Percentiles rank a stretch among this genome's conserved stretches.
These are phyloP conservation scores for Tipula vernalis DNA, from an alignment of 2,888 invertebrate species.

Conservation along the genomic window DNA sequence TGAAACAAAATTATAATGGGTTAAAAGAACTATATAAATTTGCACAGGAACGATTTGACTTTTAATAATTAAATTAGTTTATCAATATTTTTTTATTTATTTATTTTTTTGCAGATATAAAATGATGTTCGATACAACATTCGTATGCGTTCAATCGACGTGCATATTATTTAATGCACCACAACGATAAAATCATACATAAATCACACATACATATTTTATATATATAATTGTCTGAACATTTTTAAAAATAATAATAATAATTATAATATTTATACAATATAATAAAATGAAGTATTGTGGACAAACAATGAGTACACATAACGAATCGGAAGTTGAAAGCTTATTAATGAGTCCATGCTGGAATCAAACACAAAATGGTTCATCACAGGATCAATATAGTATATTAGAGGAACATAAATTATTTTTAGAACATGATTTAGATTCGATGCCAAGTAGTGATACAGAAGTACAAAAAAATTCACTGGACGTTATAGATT, in stretches of 20 bases:
- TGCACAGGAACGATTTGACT: too few species aligned
- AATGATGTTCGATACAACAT: not conserved
- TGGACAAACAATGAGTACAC: constrained; percentile 35
- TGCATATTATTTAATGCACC: not conserved
- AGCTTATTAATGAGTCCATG: constrained; percentile 59
- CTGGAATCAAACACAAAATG: constrained; percentile 46
- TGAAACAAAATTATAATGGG: too few species aligned
- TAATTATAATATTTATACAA: not conserved
- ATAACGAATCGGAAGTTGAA: constrained; percentile 47
- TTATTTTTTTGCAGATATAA: not conserved
- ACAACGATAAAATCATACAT: too few species aligned
- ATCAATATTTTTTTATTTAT: not conserved
- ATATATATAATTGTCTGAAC: not conserved
- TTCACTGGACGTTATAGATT: constrained; percentile 58
- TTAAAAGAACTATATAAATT: too few species aligned
- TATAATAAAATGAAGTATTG: constrained; percentile 45
- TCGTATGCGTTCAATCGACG: not conserved
- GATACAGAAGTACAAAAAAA: constrained; percentile 34
- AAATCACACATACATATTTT: too few species aligned
- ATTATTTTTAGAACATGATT: constrained; percentile 44
- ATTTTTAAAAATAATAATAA: not conserved
- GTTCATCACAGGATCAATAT: constrained; percentile 36
- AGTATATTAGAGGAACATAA: constrained; percentile 41
- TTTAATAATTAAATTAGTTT: too few species aligned
- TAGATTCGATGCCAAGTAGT: constrained; percentile 37